phyloP scores from a whole-genome alignment of 2,797 vertebrate genomes.

The Parambassis ranga region DNA sequence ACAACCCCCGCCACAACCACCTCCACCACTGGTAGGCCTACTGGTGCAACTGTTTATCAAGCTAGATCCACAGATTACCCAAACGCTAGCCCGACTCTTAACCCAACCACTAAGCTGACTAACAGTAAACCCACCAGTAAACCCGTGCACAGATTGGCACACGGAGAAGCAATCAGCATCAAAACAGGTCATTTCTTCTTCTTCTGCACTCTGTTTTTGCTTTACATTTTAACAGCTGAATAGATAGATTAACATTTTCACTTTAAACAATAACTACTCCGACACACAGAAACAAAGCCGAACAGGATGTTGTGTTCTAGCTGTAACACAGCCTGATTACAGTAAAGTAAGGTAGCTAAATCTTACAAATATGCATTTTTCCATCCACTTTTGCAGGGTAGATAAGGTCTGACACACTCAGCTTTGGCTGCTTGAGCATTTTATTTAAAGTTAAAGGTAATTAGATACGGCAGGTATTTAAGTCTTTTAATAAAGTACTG shows the following conservation, averaged over 20 bases:
- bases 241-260: background rate
- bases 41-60: constrained; percentile 40
- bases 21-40: constrained; percentile 62
- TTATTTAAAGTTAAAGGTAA: background rate
- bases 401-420: background rate
- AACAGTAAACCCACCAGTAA: constrained; percentile 20
- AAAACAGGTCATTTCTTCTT: constrained; percentile 30
- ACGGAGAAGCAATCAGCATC: constrained; percentile 33
- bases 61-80: constrained; percentile 35
- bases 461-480: background rate
- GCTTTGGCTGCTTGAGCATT: background rate
- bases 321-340: too few species aligned
- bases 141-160: constrained; percentile 1
- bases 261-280: too few species aligned
- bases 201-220: constrained; percentile 29
- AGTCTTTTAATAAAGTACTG: background rate
- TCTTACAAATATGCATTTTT: background rate
- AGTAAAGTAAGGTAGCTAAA: too few species aligned
- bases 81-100: constrained; percentile 2
- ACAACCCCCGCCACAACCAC: constrained; percentile 41
- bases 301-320: too few species aligned
- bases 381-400: background rate
- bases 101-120: constrained; percentile 7
- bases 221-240: constrained; percentile 32
- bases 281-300: background rate